A percentile compares a stretch with the other conserved stretches of the same genome.
phyloP scores from a whole-genome alignment of 2,113 vertebrate genomes.

The Gorsachius goisagi region DNA sequence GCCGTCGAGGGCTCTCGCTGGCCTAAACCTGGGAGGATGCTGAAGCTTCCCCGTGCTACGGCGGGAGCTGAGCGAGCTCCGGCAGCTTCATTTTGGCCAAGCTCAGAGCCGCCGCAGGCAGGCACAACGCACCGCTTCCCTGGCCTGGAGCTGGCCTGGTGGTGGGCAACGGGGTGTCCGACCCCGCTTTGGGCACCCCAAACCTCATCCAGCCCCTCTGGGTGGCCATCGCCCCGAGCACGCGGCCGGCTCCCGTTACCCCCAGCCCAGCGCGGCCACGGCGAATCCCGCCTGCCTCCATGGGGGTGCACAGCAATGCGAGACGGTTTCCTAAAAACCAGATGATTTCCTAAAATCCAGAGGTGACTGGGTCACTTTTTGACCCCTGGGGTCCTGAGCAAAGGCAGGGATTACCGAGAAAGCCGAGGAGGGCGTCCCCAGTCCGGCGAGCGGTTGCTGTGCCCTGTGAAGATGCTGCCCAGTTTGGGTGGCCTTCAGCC shows the following conservation, averaged over 20 bases:
- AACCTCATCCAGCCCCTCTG: too few species aligned
- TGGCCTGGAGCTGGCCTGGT: fast-evolving
- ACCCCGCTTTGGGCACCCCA: too few species aligned
- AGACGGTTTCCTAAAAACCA: background rate
- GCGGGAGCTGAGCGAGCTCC: background rate
- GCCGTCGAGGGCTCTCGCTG: fast-evolving
- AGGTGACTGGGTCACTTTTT: background rate
- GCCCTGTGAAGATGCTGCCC: background rate
- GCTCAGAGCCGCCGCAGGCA: background rate
- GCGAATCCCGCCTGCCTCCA: background rate
- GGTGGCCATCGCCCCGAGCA: too few species aligned
- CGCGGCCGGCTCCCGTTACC: background rate
- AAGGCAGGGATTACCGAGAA: background rate
- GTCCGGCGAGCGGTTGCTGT: fast-evolving
- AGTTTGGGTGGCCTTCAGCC: too few species aligned
- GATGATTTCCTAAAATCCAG: background rate
- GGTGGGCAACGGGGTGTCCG: fast-evolving
- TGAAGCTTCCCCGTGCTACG: fast-evolving
- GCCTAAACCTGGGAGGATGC: background rate
- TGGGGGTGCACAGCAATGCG: fast-evolving
- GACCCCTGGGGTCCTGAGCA: fast-evolving
- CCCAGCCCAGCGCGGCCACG: background rate
- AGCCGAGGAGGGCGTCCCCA: background rate
- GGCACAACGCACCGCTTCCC: fast-evolving
- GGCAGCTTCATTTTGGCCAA: background rate